Evolutionary conservation across 1,140 invertebrate species (phyloP).

Genomic region (Venturia canescens): DNA sequence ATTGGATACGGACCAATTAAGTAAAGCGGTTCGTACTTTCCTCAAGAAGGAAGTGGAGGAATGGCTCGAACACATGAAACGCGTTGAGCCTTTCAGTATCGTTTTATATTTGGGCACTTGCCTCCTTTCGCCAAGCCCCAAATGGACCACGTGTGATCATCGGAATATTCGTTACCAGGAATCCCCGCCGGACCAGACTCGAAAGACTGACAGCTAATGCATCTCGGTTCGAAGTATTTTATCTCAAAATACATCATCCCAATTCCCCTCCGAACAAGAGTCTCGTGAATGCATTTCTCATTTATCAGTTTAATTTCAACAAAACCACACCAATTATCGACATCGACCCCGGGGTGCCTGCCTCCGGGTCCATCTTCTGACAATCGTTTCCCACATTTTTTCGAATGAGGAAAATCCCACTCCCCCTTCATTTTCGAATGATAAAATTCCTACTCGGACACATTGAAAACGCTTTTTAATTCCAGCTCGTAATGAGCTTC

Average conservation of each 20-base stretch:
- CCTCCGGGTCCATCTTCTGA: too few species aligned
- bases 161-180: slow-evolving; percentile 8
- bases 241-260: not conserved
- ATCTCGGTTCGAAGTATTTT: slow-evolving; percentile 18
- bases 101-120: slow-evolving; percentile 7
- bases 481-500: not conserved
- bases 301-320: too few species aligned
- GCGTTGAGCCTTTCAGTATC: not conserved
- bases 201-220: not conserved
- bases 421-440: too few species aligned
- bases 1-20: not conserved
- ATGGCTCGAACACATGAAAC: not conserved
- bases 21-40: not conserved
- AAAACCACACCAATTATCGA: too few species aligned
- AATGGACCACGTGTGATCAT: not conserved
- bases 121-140: slow-evolving; percentile 4
- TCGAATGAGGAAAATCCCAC: too few species aligned
- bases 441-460: too few species aligned
- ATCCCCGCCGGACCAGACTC: not conserved
- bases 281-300: too few species aligned
- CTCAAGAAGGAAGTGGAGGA: not conserved
- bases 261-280: not conserved
- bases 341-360: too few species aligned
- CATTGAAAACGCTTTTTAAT: not conserved
- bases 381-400: too few species aligned